Base-by-base conservation (phyloP, 1,140 invertebrate genomes). In the Pogonomyrmex californicus region DNA sequence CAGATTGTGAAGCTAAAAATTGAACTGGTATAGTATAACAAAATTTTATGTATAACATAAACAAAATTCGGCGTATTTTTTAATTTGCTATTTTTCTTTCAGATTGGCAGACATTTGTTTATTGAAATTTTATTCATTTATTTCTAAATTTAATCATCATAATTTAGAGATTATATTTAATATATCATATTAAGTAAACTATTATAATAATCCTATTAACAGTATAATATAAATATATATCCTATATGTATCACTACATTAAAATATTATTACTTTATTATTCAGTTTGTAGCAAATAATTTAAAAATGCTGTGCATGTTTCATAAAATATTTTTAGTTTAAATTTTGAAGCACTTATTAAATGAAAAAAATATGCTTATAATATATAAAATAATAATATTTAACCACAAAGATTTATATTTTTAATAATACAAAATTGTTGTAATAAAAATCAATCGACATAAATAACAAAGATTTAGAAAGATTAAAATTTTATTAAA, bases 1-100 rank as follows among this genome's bases (percentile, higher is more conserved):
- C 58, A 14, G 47, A 23, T 85, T 66, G 51, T 38, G 33, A 38
- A 77, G 4, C 14, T 49, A 54, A 65, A 44, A 65, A 33, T 38
- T 65, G n/a, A 85, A 65, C n/a, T 4, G 62, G 62, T 79, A 86
- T n/a, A 68, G 47, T 79, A 82, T 58, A 49, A 30, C 10, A 33
- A 33, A 83, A 10, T 44, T 66, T 44, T 66, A 10, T 66, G 3
- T 44, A 23, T 44, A 44, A 44, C 14, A 33, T 62, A 14, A 36
- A 62, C n/a, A 36, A 77, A 49, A 36, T 60, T 73, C 36, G 38
- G 5, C 9, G 1, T 41, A 23, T 75, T 60, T 82, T 66, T 23
- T 30, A 12, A 78, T 85, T 41, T 33, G 2, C n/a, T 78, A 23
- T n/a, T 63, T 17, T 36, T 81, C 14, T 86, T 33, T 68, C 44